phyloP scores from a whole-genome alignment of 2,888 invertebrate species.

The Heliconius cydno region DNA sequence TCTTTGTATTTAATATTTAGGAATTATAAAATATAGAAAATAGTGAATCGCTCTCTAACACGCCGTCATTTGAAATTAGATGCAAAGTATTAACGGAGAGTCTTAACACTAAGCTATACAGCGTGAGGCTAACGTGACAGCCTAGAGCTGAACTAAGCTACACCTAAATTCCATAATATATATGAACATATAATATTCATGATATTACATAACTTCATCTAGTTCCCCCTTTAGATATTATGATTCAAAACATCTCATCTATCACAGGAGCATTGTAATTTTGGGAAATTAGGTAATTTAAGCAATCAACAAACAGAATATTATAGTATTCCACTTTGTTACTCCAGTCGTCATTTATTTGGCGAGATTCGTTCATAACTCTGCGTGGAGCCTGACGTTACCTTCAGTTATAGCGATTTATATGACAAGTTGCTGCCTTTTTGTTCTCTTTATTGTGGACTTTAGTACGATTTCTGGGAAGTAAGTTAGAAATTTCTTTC shows the following conservation, averaged over 20 bases:
- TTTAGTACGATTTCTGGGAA: neutral
- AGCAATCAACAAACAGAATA: constrained; percentile 26
- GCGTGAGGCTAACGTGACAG: neutral
- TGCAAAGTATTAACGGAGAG: neutral
- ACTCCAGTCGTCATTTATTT: constrained; percentile 25
- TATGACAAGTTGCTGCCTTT: constrained; percentile 25
- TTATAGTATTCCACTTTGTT: constrained; percentile 27
- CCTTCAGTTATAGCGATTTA: constrained; percentile 24
- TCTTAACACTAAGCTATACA: neutral
- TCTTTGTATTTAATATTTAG: too few species aligned
- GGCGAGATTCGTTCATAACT: constrained; percentile 20
- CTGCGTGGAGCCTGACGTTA: neutral
- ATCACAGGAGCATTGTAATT: constrained; percentile 3
- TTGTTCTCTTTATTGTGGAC: constrained; percentile 1
- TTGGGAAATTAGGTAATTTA: constrained; percentile 10
- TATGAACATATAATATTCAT: neutral
- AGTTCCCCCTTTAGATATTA: neutral
- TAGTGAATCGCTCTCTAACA: too few species aligned
- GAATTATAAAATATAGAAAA: too few species aligned
- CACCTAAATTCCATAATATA: neutral
- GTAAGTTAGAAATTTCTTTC: neutral
- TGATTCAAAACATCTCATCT: constrained; percentile 10
- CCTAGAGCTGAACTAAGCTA: neutral
- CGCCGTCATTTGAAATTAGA: too few species aligned
- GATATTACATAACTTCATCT: neutral